A percentile compares a stretch with the other conserved stretches of the same genome.
Conservation (phyloP, 2,888 invertebrate genomes). For the Agelastica alni region DNA sequence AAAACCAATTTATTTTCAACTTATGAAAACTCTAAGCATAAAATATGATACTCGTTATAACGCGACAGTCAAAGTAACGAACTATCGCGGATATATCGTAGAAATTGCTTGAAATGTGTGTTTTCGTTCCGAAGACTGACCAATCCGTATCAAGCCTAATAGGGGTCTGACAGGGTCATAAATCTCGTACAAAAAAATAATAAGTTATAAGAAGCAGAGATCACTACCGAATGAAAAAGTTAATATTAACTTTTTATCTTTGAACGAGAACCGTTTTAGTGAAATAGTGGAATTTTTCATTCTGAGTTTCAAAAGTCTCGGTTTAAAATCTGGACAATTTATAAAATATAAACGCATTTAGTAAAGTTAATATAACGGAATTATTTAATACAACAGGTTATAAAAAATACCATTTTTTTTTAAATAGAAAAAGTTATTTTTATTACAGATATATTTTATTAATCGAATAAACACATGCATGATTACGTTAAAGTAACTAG, state of each 20-base stretch:
- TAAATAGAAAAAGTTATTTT: too few relatives aligned
- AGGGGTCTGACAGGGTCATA: constrained; percentile 28
- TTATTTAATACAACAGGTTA: too few relatives aligned
- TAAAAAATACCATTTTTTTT: too few relatives aligned
- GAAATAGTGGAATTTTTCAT: constrained; percentile 16
- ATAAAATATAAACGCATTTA: constrained; percentile 9
- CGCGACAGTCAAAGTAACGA: constrained; percentile 20
- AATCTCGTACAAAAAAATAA: constrained; percentile 25
- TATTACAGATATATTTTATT: too few relatives aligned
- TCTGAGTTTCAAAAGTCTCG: constrained; percentile 4
- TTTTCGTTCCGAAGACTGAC: constrained; percentile 19
- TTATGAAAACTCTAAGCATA: constrained; percentile 12
- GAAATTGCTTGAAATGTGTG: constrained; percentile 21
- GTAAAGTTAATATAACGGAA: too few relatives aligned
- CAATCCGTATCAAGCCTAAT: constrained; percentile 28
- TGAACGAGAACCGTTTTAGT: constrained; percentile 13
- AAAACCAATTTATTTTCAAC: constrained; percentile 15
- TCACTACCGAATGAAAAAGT: constrained; percentile 21
- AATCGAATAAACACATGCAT: too few relatives aligned
- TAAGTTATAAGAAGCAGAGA: constrained; percentile 18
- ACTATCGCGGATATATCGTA: constrained; percentile 14
- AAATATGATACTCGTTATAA: constrained; percentile 22
- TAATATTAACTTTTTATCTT: constrained; percentile 21
- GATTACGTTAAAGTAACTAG: too few relatives aligned
- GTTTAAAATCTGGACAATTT: neutral